These are phyloP conservation scores for Lethocerus indicus DNA, from an alignment of 1,140 invertebrate genomes.

Conservation along the genomic window DNA sequence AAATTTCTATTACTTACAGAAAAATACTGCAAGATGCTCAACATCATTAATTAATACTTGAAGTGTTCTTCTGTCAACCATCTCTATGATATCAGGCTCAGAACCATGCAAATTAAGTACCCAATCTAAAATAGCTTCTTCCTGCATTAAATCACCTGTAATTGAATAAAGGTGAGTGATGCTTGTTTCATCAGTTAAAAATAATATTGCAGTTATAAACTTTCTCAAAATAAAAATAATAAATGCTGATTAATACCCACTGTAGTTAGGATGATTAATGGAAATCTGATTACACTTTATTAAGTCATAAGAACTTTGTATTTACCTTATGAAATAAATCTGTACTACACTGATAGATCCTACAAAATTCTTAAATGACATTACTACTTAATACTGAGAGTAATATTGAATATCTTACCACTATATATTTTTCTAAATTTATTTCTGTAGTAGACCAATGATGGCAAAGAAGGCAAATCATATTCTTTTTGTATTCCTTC, in stretches of 20 bases:
- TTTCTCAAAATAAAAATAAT: too few relatives aligned
- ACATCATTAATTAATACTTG: slow-evolving; percentile 78
- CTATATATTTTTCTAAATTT: slow-evolving; percentile 77
- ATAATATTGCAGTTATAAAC: too few relatives aligned
- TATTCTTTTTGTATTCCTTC: slow-evolving; percentile 77
- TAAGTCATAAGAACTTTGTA: not conserved
- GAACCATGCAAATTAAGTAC: slow-evolving; percentile 68
- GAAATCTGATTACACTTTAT: not conserved
- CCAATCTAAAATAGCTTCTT: slow-evolving; percentile 81
- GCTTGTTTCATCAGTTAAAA: too few relatives aligned
- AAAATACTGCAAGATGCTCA: slow-evolving; percentile 81
- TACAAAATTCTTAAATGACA: too few relatives aligned
- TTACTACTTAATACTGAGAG: not conserved
- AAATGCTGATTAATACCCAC: too few relatives aligned
- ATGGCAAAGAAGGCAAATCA: slow-evolving; percentile 62
- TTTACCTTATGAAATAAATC: not conserved
- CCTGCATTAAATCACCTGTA: slow-evolving; percentile 71
- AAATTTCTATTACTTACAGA: slow-evolving; percentile 49
- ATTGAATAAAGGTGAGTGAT: not conserved
- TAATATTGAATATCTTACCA: slow-evolving; percentile 20
- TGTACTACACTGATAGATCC: too few relatives aligned
- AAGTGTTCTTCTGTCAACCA: slow-evolving; percentile 75
- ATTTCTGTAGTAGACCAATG: slow-evolving; percentile 76
- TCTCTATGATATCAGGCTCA: slow-evolving; percentile 78
- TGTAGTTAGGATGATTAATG: too few relatives aligned